Percentiles rank a stretch among this genome's conserved stretches.
Evolutionary conservation across 2,888 invertebrate species (phyloP).

Genomic region (Hirtodrosophila duncani): DNA sequence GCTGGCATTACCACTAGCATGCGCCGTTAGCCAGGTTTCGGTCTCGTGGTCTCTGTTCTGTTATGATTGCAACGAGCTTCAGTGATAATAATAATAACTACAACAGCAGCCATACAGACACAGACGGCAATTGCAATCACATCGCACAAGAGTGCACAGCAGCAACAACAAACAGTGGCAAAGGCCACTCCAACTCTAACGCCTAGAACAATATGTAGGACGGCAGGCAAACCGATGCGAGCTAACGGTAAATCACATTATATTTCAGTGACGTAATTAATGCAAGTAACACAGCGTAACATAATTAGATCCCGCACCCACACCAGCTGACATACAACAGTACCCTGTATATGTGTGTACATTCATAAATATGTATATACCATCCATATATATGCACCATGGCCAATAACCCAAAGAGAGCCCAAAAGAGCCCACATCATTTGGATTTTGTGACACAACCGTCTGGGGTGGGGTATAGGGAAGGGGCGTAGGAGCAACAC

Average conservation of each 20-base stretch:
- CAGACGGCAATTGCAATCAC: conserved; percentile 37
- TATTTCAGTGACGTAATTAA: conserved; percentile 73
- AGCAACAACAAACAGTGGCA: conserved; percentile 20
- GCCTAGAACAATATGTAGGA: conserved; percentile 32
- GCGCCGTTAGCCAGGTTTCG: conserved; percentile 28
- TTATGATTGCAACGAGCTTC: conserved; percentile 46
- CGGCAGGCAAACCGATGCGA: conserved; percentile 3
- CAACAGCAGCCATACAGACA: conserved; percentile 7
- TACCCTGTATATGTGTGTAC: not conserved
- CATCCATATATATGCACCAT: conserved; percentile 5
- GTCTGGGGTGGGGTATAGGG: conserved; percentile 13
- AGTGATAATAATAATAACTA: not conserved
- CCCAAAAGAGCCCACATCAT: conserved; percentile 37
- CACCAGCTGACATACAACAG: not conserved
- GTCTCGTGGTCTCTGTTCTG: conserved; percentile 11
- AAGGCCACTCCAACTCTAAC: conserved; percentile 16
- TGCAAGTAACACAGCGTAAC: conserved; percentile 70
- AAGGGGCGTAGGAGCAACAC: conserved; percentile 16
- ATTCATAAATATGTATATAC: conserved; percentile 5
- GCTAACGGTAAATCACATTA: conserved; percentile 70
- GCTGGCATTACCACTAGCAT: not conserved
- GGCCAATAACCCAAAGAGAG: no score
- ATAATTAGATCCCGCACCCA: conserved; percentile 54
- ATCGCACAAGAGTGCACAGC: conserved; percentile 61
- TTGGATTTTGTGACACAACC: conserved; percentile 24